Conservation (phyloP, 2,797 vertebrate species). For the Halcyon chelicuti region DNA sequence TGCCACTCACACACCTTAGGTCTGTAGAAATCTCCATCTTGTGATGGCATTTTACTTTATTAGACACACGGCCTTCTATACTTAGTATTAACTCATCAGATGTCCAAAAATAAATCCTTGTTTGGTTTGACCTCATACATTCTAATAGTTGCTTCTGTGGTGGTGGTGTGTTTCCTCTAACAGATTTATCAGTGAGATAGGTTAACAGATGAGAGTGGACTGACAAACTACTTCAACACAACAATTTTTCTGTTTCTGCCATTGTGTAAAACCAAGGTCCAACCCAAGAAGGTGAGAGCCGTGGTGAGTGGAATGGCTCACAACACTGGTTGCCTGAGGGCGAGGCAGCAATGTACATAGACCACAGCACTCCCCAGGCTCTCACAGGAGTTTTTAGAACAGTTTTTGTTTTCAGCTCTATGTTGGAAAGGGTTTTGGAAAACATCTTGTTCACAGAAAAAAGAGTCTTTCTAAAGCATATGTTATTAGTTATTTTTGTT, state of each 20-base stretch:
- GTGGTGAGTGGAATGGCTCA: background rate
- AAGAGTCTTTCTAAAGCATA: background rate
- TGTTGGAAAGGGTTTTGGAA: background rate
- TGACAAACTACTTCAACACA: background rate
- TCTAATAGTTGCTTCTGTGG: background rate
- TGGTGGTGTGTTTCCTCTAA: constrained; percentile 6
- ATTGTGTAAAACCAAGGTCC: background rate
- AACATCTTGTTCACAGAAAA: background rate
- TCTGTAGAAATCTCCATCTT: background rate
- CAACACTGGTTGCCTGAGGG: background rate
- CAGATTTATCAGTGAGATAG: background rate
- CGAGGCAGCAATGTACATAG: background rate
- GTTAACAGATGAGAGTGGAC: constrained; percentile 13
- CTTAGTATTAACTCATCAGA: background rate
- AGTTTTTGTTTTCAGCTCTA: background rate
- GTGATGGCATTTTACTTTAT: background rate
- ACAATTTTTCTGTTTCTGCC: background rate
- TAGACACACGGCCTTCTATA: background rate
- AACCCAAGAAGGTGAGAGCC: background rate
- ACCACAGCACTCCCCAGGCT: background rate
- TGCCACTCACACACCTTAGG: background rate
- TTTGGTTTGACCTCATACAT: background rate
- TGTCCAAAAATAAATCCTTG: background rate
- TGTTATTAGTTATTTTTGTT: constrained; percentile 30
- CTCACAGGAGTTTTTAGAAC: background rate